These are phyloP conservation scores for Corythoichthys haematopterus DNA, from an alignment of 2,113 vertebrate species.

Conservation along the genomic window DNA sequence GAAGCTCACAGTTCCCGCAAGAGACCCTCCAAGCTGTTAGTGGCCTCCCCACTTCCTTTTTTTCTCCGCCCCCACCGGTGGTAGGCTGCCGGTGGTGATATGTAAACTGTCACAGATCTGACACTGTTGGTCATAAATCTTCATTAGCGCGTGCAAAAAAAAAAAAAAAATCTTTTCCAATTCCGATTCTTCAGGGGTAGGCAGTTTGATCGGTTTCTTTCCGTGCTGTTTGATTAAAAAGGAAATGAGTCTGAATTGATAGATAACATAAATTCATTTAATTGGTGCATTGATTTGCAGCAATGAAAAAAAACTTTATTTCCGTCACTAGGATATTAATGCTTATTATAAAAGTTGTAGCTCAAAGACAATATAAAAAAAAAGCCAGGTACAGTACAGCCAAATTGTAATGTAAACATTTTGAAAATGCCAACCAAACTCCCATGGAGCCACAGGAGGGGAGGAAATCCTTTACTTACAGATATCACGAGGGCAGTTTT, in stretches of 20 bases:
- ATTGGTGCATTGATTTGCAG: slow-evolving; percentile 36
- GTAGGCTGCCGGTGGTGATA: slow-evolving; percentile 44
- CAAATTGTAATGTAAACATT: slow-evolving; percentile 36
- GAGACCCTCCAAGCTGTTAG: slow-evolving; percentile 34
- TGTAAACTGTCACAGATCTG: slow-evolving; percentile 68
- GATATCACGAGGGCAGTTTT: slow-evolving; percentile 31
- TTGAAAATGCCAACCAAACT: slow-evolving; percentile 50
- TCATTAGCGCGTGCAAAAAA: slow-evolving; percentile 59
- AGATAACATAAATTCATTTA: too few relatives aligned
- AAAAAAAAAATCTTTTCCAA: slow-evolving; percentile 53
- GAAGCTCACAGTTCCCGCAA: slow-evolving; percentile 21
- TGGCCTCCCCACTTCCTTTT: not conserved
- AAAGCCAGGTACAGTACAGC: slow-evolving; percentile 22
- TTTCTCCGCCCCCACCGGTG: slow-evolving; percentile 15
- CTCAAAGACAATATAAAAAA: slow-evolving; percentile 13
- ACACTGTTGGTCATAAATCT: slow-evolving; percentile 63
- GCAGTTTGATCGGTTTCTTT: slow-evolving; percentile 35
- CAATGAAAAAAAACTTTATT: slow-evolving; percentile 23
- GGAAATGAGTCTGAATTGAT: too few relatives aligned
- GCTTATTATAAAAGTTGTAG: slow-evolving; percentile 53
- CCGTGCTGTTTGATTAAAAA: too few relatives aligned
- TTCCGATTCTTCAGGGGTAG: slow-evolving; percentile 45
- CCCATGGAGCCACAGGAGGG: not conserved
- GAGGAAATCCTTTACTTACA: slow-evolving; percentile 40
- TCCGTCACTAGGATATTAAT: slow-evolving; percentile 42